Evolutionary conservation across 2,113 vertebrate genomes (phyloP).

Genomic region (Sula dactylatra): DNA sequence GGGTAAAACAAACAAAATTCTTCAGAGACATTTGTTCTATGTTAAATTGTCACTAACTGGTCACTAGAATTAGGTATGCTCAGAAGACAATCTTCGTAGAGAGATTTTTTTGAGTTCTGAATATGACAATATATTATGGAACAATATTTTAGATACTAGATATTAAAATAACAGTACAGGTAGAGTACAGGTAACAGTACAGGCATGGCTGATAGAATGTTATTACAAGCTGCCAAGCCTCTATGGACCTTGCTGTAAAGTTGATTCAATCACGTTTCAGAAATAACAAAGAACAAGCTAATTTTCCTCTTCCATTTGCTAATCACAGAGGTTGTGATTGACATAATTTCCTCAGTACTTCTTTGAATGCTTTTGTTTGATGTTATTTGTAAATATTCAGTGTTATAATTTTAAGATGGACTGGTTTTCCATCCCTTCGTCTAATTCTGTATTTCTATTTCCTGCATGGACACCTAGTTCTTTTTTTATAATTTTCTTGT

Average conservation of each 20-base stretch:
- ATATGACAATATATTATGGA: background rate
- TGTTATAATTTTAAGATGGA: background rate
- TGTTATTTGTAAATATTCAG: background rate
- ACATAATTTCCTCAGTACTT: background rate
- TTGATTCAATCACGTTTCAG: background rate
- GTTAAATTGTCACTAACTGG: background rate
- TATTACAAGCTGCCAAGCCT: background rate
- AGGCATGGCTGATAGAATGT: background rate
- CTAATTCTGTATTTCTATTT: background rate
- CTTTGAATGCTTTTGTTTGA: background rate
- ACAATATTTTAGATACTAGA: background rate
- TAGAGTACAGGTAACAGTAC: background rate
- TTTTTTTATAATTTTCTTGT: background rate
- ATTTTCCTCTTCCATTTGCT: background rate
- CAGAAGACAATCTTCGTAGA: background rate
- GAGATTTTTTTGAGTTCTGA: background rate
- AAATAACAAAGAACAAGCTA: background rate
- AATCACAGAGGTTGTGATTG: background rate
- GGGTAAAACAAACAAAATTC: background rate
- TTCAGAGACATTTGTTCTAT: background rate
- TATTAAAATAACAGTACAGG: background rate
- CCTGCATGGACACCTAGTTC: background rate
- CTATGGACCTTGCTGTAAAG: background rate
- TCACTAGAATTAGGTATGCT: background rate
- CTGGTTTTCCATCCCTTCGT: background rate